These are phyloP conservation scores for Hydropsyche tenuis DNA, from an alignment of 1,140 invertebrate genomes.

Conservation along the genomic window DNA sequence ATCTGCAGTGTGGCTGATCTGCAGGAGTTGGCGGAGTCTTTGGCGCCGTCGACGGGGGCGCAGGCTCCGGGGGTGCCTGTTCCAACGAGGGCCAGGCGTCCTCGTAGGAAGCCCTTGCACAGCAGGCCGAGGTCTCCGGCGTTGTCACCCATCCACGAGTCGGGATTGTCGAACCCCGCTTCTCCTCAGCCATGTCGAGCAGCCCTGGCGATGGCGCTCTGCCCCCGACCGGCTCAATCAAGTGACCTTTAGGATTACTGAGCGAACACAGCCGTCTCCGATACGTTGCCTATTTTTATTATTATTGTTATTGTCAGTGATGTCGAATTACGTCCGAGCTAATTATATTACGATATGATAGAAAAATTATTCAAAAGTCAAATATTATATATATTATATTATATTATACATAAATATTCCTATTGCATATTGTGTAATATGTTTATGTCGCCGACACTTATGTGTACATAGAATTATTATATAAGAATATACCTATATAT, in stretches of 20 bases:
- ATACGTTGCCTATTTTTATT: slow-evolving; percentile 29
- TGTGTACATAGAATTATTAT: slow-evolving; percentile 25
- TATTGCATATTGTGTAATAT: slow-evolving; percentile 7
- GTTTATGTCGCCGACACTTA: slow-evolving; percentile 25
- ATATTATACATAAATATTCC: slow-evolving; percentile 19
- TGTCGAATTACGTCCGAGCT: slow-evolving; percentile 23
- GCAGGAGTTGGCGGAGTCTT: slow-evolving; percentile 62
- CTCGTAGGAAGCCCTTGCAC: slow-evolving; percentile 59
- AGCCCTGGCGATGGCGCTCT: slow-evolving; percentile 42
- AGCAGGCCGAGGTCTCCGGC: slow-evolving; percentile 63
- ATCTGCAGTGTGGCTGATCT: slow-evolving; percentile 55
- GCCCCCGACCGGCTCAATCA: slow-evolving; percentile 41
- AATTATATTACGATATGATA: slow-evolving; percentile 18
- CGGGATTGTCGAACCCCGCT: slow-evolving; percentile 75
- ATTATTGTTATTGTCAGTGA: neutral
- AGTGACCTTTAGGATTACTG: slow-evolving; percentile 38
- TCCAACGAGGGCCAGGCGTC: slow-evolving; percentile 48
- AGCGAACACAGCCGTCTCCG: slow-evolving; percentile 24
- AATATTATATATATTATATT: neutral
- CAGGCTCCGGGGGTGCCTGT: slow-evolving; percentile 45
- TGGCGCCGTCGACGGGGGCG: slow-evolving; percentile 51
- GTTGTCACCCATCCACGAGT: slow-evolving; percentile 74
- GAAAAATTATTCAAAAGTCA: slow-evolving; percentile 6
- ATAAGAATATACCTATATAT: slow-evolving; percentile 4
- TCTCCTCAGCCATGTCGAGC: slow-evolving; percentile 65